phyloP scores from a whole-genome alignment of 92 coral and sea anemone genomes.

The Scolanthus callimorphus region DNA sequence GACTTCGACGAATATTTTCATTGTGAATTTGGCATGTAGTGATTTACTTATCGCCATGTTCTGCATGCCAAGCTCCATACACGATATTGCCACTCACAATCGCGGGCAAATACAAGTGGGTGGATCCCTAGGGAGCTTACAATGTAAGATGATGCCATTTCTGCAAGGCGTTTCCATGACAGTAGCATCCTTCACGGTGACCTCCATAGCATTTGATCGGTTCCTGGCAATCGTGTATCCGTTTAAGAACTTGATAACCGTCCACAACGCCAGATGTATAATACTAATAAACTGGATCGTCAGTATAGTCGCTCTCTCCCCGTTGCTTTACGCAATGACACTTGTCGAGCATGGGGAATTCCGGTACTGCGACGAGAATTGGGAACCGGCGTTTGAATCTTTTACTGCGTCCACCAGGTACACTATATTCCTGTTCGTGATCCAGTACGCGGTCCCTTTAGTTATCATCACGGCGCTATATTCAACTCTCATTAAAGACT shows the following conservation, averaged over 20 bases:
- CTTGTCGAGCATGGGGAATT: slow-evolving; percentile 16
- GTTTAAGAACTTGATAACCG: slow-evolving; percentile 40
- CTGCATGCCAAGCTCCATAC: slow-evolving; percentile 22
- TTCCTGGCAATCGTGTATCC: slow-evolving; percentile 57
- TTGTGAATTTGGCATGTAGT: slow-evolving; percentile 23
- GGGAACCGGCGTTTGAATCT: slow-evolving; percentile 43
- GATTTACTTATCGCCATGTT: slow-evolving; percentile 27
- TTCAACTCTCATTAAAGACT: slow-evolving; percentile 26
- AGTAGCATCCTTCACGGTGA: slow-evolving; percentile 41
- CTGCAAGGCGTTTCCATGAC: slow-evolving; percentile 24
- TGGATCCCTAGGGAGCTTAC: neutral
- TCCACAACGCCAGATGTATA: slow-evolving; percentile 31
- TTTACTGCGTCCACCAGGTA: slow-evolving; percentile 30
- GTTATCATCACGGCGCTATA: slow-evolving; percentile 38
- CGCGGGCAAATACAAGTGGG: neutral
- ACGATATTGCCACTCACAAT: slow-evolving; percentile 9
- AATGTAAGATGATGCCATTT: slow-evolving; percentile 18
- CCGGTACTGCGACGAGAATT: neutral
- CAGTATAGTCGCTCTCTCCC: slow-evolving; percentile 36
- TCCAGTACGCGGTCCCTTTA: slow-evolving; percentile 55
- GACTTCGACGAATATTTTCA: slow-evolving; percentile 27
- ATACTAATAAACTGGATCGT: slow-evolving; percentile 45
- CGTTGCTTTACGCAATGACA: slow-evolving; percentile 50
- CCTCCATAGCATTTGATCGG: slow-evolving; percentile 67
- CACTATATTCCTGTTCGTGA: slow-evolving; percentile 48